A percentile compares a stretch with the other conserved stretches of the same genome.
Evolutionary conservation across 2,888 invertebrate species (phyloP).

Genomic region (Catocala fraxini): DNA sequence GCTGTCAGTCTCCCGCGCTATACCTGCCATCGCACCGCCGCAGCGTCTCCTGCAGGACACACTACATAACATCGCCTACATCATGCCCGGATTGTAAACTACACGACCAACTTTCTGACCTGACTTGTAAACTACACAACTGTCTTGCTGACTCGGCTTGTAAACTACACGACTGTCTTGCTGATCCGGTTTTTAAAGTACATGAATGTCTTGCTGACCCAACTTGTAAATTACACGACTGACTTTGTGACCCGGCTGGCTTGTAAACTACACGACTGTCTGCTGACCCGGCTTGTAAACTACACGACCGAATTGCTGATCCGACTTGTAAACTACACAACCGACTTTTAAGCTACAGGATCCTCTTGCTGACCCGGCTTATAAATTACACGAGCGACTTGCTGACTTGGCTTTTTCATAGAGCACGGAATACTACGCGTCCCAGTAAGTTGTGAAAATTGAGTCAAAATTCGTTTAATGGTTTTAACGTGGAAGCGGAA

Average conservation of each 20-base stretch:
- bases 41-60: conserved; percentile 88
- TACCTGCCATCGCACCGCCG: conserved; percentile 91
- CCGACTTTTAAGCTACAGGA: no score
- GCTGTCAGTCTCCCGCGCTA: conserved; percentile 93
- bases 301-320: no score
- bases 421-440: no score
- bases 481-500: no score
- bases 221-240: conserved; percentile 58
- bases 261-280: background rate
- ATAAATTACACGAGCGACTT: no score
- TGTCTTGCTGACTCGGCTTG: conserved; percentile 59
- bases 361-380: no score
- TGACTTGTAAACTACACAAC: no score
- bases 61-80: conserved; percentile 97
- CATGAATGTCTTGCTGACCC: conserved; percentile 41
- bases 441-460: no score
- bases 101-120: background rate
- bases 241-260: background rate
- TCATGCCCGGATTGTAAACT: conserved; percentile 89
- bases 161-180: conserved; percentile 34
- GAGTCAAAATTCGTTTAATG: no score
- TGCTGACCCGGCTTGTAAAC: conserved; percentile 64
- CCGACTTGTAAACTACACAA: no score
- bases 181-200: no score
- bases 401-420: no score